phyloP scores from a whole-genome alignment of 2,797 vertebrate species.

The Acanthurus leucopareius region DNA sequence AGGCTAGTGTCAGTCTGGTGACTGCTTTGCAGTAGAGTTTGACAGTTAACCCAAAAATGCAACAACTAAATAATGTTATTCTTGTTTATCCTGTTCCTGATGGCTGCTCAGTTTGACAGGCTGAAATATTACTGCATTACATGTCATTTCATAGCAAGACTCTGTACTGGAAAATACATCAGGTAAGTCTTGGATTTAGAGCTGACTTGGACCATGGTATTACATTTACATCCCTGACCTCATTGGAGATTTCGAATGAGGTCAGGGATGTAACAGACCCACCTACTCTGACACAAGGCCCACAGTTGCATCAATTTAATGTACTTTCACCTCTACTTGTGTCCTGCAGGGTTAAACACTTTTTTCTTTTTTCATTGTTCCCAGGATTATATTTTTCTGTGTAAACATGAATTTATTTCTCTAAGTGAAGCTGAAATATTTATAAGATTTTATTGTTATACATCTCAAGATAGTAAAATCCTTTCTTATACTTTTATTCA shows the following conservation, averaged over 20 bases:
- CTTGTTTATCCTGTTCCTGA: neutral
- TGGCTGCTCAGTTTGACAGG: neutral
- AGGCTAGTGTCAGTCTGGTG: neutral
- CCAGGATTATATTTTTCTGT: neutral
- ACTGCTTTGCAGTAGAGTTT: neutral
- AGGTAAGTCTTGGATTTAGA: no score
- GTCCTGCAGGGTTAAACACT: neutral
- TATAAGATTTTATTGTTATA: neutral
- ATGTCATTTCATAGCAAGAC: neutral
- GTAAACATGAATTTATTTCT: neutral
- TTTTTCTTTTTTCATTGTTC: neutral
- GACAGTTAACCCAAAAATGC: neutral
- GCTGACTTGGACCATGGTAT: conserved; percentile 17
- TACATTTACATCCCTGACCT: conserved; percentile 22
- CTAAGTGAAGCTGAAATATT: neutral
- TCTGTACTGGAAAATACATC: no score
- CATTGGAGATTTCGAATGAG: conserved; percentile 22
- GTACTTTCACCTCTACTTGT: neutral
- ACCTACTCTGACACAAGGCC: neutral
- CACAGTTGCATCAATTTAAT: neutral
- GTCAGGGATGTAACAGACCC: conserved; percentile 9
- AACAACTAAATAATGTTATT: neutral
- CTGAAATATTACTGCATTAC: neutral
- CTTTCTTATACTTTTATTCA: neutral
- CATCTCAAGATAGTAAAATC: neutral